Evolutionary conservation across 2,113 vertebrate species (phyloP), one percentile per base, ranked within the genome.

Genomic region (Peromyscus leucopus): DNA sequence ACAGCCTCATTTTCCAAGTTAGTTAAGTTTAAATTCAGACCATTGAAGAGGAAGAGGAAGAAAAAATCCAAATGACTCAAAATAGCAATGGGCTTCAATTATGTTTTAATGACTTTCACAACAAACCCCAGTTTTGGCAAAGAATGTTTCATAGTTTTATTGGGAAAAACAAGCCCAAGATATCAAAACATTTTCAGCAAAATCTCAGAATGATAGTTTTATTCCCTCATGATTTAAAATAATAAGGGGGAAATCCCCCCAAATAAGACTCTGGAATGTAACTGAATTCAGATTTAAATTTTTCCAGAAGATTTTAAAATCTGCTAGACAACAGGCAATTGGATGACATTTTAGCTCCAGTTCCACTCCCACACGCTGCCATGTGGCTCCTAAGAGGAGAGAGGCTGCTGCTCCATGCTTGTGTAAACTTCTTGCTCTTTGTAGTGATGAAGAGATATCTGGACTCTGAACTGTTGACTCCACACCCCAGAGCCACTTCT

Each of bases 101-200:
- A 76, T 83, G 94, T 96, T 97, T 98, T 96, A 98, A 98, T 90
- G 51, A 84, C 78, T 92, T 98, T 97, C 97, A 97, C 96, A 95
- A 95, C 96, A 98, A 98, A 95, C 59, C 78, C 74, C 88, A 97
- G 57, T 93, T 95, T 93, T 97, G 96, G 97, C 97, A 98, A 97
- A 91, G 94, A 67, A 0, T 51, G 10, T 95, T 93, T 96, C 93
- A 59, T 95, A 97, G 98, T 94, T 98, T 95, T 98, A 97, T 97
- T 94, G 97, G 92, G 69, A 94, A 97, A 98, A 98, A 97, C 65
- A 97, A 96, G 55, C 28, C 93, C 79, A 90, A 97, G 96, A 98
- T 91, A 89, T 79, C 95, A 98, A 98, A 98, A 96, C 84, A 95
- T 93, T 97, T 98, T 96, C 93, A 93, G 97, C 72, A 93, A 96